phyloP scores from a whole-genome alignment of 2,113 vertebrate species.

The Reinhardtius hippoglossoides region DNA sequence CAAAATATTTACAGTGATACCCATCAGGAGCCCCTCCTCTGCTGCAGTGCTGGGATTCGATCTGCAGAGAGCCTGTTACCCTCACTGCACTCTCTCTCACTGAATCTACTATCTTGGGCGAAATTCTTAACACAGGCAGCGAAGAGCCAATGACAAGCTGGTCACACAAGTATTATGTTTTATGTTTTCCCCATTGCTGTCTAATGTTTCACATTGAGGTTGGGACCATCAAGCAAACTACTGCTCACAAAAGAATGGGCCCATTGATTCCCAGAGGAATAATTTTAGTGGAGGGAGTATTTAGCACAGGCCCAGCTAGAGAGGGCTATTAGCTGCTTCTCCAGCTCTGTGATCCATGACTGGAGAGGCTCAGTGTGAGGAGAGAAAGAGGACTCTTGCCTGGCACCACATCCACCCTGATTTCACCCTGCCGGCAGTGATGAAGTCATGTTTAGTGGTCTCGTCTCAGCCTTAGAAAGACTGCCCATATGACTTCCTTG shows the following conservation, averaged over 20 bases:
- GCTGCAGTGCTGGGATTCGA: conserved; percentile 54
- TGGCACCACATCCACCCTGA: conserved; percentile 67
- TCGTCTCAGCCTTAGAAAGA: conserved; percentile 27
- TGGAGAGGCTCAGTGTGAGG: conserved; percentile 80
- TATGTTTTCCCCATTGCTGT: conserved; percentile 87
- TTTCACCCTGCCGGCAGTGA: conserved; percentile 58
- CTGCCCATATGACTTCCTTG: conserved; percentile 2
- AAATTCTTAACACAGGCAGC: conserved; percentile 82
- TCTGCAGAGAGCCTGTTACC: conserved; percentile 56
- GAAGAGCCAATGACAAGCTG: conserved; percentile 85
- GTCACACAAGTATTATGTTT: conserved; percentile 90
- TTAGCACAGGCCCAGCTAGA: conserved; percentile 82
- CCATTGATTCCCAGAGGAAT: conserved; percentile 88
- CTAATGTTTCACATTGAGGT: conserved; percentile 87
- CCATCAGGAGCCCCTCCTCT: conserved; percentile 42
- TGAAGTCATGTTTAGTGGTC: conserved; percentile 44
- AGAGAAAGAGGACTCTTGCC: conserved; percentile 81
- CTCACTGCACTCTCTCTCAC: conserved; percentile 64
- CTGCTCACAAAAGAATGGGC: conserved; percentile 84
- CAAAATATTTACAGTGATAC: conserved; percentile 65
- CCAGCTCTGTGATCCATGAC: conserved; percentile 85
- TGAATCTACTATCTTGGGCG: conserved; percentile 79
- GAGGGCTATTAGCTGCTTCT: conserved; percentile 85
- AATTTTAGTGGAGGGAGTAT: conserved; percentile 85
- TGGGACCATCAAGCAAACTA: conserved; percentile 83